phyloP scores from a whole-genome alignment of 1,140 invertebrate species.

The Rhyacophila brunnea region DNA sequence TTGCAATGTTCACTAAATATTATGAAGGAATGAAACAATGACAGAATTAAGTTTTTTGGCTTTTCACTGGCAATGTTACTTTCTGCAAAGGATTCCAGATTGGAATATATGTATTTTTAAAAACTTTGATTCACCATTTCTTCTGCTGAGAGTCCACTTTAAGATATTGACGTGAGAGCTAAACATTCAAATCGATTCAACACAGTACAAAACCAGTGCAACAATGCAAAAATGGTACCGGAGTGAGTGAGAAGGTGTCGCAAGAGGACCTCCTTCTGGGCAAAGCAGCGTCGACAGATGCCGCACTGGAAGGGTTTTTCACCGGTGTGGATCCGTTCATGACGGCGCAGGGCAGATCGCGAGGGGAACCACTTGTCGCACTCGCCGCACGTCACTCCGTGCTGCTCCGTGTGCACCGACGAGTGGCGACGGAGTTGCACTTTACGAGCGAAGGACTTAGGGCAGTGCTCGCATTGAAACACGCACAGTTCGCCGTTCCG shows the following conservation, averaged over 20 bases:
- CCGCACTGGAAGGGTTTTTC: conserved; percentile 76
- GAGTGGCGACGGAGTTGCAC: conserved; percentile 61
- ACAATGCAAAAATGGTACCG: too few relatives aligned
- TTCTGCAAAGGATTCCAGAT: too few relatives aligned
- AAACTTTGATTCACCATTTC: too few relatives aligned
- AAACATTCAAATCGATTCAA: too few relatives aligned
- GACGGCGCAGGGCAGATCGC: conserved; percentile 72
- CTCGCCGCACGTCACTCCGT: conserved; percentile 61
- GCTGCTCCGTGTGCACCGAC: conserved; percentile 60
- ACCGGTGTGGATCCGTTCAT: conserved; percentile 75
- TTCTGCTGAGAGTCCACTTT: too few relatives aligned
- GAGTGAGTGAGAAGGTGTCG: conserved; percentile 85
- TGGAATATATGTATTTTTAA: too few relatives aligned
- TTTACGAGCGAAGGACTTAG: conserved; percentile 56
- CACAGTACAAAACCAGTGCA: too few relatives aligned
- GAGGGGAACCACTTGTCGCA: conserved; percentile 83
- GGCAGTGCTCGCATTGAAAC: conserved; percentile 58
- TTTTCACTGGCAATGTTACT: too few relatives aligned
- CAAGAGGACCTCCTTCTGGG: conserved; percentile 76
- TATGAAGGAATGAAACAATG: too few relatives aligned
- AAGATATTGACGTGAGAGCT: too few relatives aligned
- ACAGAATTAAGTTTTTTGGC: too few relatives aligned
- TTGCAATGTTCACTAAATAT: too few relatives aligned
- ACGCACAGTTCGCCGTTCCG: conserved; percentile 51
- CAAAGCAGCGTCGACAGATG: conserved; percentile 70